Base-by-base conservation (phyloP, 2,888 invertebrate species). In the Plagodis dolabraria region DNA sequence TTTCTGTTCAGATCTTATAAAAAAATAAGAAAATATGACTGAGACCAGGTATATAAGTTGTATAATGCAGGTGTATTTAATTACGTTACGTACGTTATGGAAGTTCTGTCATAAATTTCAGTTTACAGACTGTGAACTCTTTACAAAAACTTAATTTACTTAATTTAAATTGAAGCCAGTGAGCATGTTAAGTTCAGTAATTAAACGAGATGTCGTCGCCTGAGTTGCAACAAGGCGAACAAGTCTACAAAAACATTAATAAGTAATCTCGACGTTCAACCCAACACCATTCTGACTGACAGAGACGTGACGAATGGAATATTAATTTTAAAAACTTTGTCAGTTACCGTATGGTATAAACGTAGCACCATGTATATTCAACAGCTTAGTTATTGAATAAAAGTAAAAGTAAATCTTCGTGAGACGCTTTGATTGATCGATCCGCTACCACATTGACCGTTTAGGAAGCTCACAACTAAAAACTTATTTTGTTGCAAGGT, bases 371-470 rank as follows among this genome's bases (percentile, higher is more conserved):
- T 87, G 79, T 75, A 86, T 86, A 88, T 87, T 87, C 83, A 85
- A 81, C 77, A 76, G 78, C 75, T 79, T 71, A 79, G 80, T 82
- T 88, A 83, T 84, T 86, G 79, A 83, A 86, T 83, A 88, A 89
- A 90, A 91, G 90, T 89, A 90, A 92, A 87, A 90, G 91, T 89
- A 78, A 83, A 82, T 86, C 82, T 79, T 75, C 76, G 72, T 77
- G 82, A 80, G 10, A 78, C 74, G 74, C 72, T 36, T 40, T 85
- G 80, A 86, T 84, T 86, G 81, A 85, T 83, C 71, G 71, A 68
- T 60, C 69, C 49, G 77, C 78, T 81, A 78, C 79, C 72, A 64
- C 69, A 69, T 68, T 67, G 67, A 62, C 70, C 64, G 72, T 79
- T 75, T 80, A 84, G 80, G 82, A 85, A 85, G 79, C 76, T 66